Conservation (phyloP, 2,888 invertebrate species). For the Drosophila conformis region DNA sequence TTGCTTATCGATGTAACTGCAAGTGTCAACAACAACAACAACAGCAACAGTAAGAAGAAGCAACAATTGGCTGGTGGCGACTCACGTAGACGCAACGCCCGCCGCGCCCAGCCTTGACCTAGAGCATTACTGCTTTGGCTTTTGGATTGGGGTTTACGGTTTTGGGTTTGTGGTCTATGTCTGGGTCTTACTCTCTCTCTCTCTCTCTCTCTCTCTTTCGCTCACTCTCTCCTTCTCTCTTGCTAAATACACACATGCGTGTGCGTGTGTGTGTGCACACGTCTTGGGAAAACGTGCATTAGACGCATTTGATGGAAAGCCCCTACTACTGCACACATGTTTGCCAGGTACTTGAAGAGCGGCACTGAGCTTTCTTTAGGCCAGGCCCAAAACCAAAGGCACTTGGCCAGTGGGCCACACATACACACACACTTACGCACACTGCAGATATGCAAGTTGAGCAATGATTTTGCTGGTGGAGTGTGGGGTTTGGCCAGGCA, state of each 20-base stretch:
- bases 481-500: not conserved
- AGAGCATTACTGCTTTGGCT: constrained; percentile 70
- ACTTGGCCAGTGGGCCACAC: constrained; percentile 32
- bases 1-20: constrained; percentile 62
- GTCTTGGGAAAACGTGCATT: constrained; percentile 46
- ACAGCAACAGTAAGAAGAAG: constrained; percentile 15
- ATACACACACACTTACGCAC: not conserved
- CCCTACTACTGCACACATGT: constrained; percentile 18
- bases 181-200: not conserved
- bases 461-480: constrained; percentile 13
- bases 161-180: constrained; percentile 13
- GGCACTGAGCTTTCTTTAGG: constrained; percentile 25
- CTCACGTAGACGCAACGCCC: constrained; percentile 69
- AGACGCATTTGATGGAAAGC: constrained; percentile 50
- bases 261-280: constrained; percentile 28
- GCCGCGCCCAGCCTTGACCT: constrained; percentile 82
- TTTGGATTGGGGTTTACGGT: constrained; percentile 18
- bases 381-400: constrained; percentile 16
- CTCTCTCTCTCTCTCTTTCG: not conserved
- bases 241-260: not conserved
- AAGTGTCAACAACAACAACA: constrained; percentile 54
- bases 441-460: constrained; percentile 28
- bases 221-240: not conserved
- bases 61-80: constrained; percentile 42
- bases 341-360: constrained; percentile 22